phyloP scores from a whole-genome alignment of 2,113 vertebrate species.

The Albula glossodonta region DNA sequence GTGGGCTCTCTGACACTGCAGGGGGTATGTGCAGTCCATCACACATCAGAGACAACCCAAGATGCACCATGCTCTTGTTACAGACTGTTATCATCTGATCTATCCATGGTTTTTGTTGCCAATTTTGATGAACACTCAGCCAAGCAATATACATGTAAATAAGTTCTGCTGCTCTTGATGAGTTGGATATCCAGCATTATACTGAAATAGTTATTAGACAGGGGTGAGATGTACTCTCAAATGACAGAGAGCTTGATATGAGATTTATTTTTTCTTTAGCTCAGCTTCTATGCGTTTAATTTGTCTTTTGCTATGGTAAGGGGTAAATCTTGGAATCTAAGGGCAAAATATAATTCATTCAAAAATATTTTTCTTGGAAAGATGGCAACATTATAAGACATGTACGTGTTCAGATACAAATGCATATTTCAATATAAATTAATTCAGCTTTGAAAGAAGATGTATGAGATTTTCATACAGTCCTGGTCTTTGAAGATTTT shows the following conservation, averaged over 20 bases:
- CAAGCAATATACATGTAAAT: not conserved
- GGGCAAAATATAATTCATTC: too few relatives aligned
- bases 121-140: not conserved
- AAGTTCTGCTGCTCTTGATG: not conserved
- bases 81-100: not conserved
- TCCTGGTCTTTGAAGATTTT: too few relatives aligned
- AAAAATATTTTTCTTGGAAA: too few relatives aligned
- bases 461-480: too few relatives aligned
- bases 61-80: constrained; percentile 14
- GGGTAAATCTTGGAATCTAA: too few relatives aligned
- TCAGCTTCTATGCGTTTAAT: too few relatives aligned
- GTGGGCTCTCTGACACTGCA: constrained; percentile 52
- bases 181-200: not conserved
- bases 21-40: constrained; percentile 65
- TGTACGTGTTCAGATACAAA: too few relatives aligned
- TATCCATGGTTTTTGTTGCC: not conserved
- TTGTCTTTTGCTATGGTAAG: too few relatives aligned
- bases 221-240: not conserved
- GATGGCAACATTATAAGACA: too few relatives aligned
- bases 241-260: not conserved
- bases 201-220: not conserved
- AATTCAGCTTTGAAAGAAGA: too few relatives aligned
- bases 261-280: too few relatives aligned
- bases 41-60: constrained; percentile 65
- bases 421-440: too few relatives aligned